phyloP scores from a whole-genome alignment of 2,797 vertebrate species.

The Dallia pectoralis region DNA sequence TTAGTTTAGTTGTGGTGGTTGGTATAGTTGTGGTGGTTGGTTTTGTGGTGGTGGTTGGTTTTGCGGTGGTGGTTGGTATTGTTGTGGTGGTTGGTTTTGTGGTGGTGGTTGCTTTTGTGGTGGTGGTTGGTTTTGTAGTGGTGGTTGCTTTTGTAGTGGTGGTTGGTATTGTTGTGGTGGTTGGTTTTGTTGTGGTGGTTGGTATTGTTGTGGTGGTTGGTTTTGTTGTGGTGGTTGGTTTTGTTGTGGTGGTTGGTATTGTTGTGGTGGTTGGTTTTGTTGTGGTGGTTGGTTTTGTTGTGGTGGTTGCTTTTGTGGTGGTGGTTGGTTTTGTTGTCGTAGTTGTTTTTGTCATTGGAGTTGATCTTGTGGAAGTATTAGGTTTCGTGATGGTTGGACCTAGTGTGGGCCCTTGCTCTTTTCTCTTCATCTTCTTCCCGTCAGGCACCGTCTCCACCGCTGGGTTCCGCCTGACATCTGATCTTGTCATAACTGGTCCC shows the following conservation, averaged over 20 bases:
- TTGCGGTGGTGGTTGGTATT: neutral
- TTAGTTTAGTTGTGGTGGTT: neutral
- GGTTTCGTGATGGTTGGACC: slow-evolving; percentile 36
- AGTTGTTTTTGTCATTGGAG: slow-evolving; percentile 1
- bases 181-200: neutral
- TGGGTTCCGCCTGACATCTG: slow-evolving; percentile 1
- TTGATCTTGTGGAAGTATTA: slow-evolving; percentile 47
- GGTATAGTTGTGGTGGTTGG: neutral
- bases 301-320: slow-evolving; percentile 13
- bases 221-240: neutral
- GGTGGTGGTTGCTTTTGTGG: slow-evolving; percentile 13
- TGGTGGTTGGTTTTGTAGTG: neutral
- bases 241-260: slow-evolving; percentile 8
- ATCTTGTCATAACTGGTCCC: slow-evolving; percentile 36
- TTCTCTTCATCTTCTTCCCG: slow-evolving; percentile 39
- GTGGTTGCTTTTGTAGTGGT: neutral
- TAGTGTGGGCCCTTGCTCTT: slow-evolving; percentile 47
- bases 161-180: neutral
- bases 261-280: slow-evolving; percentile 1
- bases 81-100: slow-evolving; percentile 14
- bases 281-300: slow-evolving; percentile 5
- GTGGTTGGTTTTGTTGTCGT: slow-evolving; percentile 20
- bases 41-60: slow-evolving; percentile 5
- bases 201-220: neutral
- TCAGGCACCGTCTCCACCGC: slow-evolving; percentile 45